Evolutionary conservation across 1,140 invertebrate species (phyloP), one percentile per base, ranked within the genome.

Genomic region (Lepidotrigona ventralis): DNA sequence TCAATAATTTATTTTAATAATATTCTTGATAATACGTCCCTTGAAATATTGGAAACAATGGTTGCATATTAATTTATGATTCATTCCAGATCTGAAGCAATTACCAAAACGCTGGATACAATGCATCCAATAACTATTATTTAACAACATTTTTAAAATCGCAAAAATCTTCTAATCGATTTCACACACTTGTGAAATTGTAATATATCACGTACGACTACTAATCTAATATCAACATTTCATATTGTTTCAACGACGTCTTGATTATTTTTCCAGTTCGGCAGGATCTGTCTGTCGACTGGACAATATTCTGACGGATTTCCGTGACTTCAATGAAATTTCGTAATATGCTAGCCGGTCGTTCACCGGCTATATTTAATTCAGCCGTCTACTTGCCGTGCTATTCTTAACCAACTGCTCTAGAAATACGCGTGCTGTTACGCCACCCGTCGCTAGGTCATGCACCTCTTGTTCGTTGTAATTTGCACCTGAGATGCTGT

Each of bases 321-420:
- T 86, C 79, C 86, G 83, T 82, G 79, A 88, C 84, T 89, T 81
- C 78, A 87, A 89, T 91, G 85, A 89, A 92, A 91, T 91, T 91
- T 91, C 79, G 85, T 86, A 89, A 90, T 90, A 85, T 77, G 83
- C 72, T 90, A 87, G 82, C 51, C 90, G 92, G 92, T 92, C 91
- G 84, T 93, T 92, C 91, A 91, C 89, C 91, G 88, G 69, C 88
- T 92, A 91, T 93, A 91, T 92, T 92, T 93, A 92, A 92, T 92
- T 91, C 91, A 91, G 71, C 86, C 91, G 90, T 92, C 91, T 91
- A 90, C 90, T 91, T 85, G 85, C 83, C 72, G 81, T 82, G 89
- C 92, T 93, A 93, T 92, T 93, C 90, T 93, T 92, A 90, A 85
- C 88, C 77, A 82, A 68, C 89, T 90, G 87, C 88, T 93, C 92